Conservation (phyloP, 2,113 vertebrate species). For the Lepus timidus region DNA sequence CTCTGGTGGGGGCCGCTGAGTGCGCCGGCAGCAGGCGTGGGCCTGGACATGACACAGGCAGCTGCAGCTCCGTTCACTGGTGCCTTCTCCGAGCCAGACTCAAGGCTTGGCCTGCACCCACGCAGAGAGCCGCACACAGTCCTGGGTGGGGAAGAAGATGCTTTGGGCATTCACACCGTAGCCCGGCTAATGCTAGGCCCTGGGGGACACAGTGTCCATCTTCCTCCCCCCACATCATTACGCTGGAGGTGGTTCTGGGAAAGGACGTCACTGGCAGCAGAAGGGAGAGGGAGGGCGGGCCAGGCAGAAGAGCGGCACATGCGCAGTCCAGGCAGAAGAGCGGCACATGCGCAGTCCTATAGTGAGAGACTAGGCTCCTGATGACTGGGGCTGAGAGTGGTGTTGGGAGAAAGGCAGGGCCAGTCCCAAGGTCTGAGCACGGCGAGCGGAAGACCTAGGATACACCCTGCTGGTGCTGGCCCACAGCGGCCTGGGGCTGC, state of each 20-base stretch:
- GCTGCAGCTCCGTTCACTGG: neutral
- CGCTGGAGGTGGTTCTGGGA: neutral
- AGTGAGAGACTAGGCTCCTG: neutral
- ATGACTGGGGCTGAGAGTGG: neutral
- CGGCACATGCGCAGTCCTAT: neutral
- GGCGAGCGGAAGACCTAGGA: neutral
- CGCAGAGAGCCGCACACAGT: neutral
- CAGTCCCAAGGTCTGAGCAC: neutral
- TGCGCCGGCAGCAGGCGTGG: neutral
- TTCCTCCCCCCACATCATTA: neutral
- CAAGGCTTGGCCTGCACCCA: neutral
- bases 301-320: neutral
- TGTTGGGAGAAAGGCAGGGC: neutral
- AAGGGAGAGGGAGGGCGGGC: neutral
- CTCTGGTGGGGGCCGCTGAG: neutral
- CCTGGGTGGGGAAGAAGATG: neutral
- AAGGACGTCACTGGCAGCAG: neutral
- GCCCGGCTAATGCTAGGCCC: neutral
- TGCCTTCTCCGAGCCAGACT: neutral
- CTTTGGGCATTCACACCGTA: neutral
- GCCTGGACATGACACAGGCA: neutral
- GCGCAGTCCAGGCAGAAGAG: neutral
- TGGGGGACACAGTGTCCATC: neutral
- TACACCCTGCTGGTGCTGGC: neutral
- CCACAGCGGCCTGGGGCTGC: neutral